A percentile compares a stretch with the other conserved stretches of the same genome.
These are phyloP conservation scores for Tragelaphus strepsiceros DNA, from an alignment of 2,113 vertebrate species.

Conservation along the genomic window DNA sequence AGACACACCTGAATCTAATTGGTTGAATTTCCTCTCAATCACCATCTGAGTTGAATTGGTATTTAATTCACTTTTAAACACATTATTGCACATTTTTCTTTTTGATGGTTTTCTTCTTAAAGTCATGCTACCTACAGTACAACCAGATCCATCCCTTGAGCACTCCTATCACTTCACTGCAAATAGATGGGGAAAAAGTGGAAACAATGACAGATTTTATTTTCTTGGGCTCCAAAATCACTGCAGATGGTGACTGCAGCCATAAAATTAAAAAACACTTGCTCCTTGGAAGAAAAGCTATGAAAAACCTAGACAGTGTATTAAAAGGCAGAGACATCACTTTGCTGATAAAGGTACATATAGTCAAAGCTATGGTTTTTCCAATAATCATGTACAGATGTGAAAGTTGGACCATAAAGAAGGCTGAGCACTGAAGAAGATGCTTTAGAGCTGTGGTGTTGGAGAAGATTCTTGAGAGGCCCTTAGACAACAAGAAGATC, in stretches of 20 bases:
- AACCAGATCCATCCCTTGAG: neutral
- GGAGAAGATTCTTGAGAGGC: neutral
- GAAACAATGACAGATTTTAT: neutral
- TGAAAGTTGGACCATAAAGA: neutral
- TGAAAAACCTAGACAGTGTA: neutral
- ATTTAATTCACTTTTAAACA: neutral
- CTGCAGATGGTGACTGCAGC: neutral
- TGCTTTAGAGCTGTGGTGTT: neutral
- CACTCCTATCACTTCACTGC: accelerated
- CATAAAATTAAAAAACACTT: neutral
- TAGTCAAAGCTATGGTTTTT: neutral
- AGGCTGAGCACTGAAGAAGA: neutral
- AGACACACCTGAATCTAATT: neutral
- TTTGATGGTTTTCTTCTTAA: neutral
- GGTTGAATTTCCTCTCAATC: neutral
- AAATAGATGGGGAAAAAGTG: neutral
- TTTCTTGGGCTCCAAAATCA: neutral
- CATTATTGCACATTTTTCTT: neutral
- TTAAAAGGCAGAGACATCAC: neutral
- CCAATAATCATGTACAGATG: neutral
- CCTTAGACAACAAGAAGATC: neutral
- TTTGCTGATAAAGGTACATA: neutral
- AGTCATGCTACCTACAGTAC: neutral
- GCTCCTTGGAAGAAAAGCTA: neutral
- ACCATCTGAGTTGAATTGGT: neutral